Evolutionary conservation across 2,113 vertebrate genomes (phyloP), one percentile per base, ranked within the genome.

Genomic region (Pollimyrus isidori): DNA sequence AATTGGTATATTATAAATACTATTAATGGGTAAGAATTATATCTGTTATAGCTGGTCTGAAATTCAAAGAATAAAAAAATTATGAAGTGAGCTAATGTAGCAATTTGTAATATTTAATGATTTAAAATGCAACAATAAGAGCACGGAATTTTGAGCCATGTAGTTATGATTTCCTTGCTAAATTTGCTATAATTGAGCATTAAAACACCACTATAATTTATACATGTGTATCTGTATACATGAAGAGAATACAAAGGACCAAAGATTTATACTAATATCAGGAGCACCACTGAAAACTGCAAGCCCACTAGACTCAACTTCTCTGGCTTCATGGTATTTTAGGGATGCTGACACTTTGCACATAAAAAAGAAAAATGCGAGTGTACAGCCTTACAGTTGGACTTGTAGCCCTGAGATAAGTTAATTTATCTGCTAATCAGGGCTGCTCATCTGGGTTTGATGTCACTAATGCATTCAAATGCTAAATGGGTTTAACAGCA

Each of bases 351-450:
- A 42, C 35, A 80, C 30, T 42, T 42, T 0, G 13, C 1, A 19
- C 73, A 80, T 80, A 19, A 80, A 80, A 80, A 80, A 6, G 35
- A 42, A 42, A 80, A 15, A 80, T 4, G 35, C 1, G 2, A 39
- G 35, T 42, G 10, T 19, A 17, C 17, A 80, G 4, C n/a, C 35
- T 42, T 39, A 15, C 30, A 80, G 15, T 80, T 42, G 73, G 35
- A 80, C 35, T 80, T 39, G 73, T 80, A 80, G 73, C 73, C 73
- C 19, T 80, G 30, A 80, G 73, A 80, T 42, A 80, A 7, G 73
- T 80, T 80, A 19, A 80, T 80, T 80, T 80, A 80, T 80, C 73
- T 80, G 35, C 73, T 80, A 80, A 80, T 80, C 73, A 80, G 73
- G 73, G 35, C 35, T 80, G 35, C 35, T 80, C 30, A 39, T 80